Evolutionary conservation across 2,888 invertebrate genomes (phyloP).

Genomic region (Syrista parreyssii): DNA sequence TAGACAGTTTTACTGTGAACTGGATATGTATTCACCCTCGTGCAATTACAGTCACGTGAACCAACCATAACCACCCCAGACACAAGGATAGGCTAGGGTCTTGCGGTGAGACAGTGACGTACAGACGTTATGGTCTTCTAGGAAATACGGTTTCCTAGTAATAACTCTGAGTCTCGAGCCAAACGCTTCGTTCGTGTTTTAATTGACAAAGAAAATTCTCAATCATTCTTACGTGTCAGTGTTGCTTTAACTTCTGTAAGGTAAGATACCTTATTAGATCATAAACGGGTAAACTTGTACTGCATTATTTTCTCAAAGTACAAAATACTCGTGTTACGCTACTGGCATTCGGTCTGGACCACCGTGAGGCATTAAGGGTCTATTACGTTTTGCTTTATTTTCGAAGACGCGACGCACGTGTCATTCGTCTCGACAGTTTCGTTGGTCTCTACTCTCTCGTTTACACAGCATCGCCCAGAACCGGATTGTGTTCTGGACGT

Average conservation of each 20-base stretch:
- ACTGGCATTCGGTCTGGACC: background rate
- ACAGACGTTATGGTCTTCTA: background rate
- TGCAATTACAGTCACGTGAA: background rate
- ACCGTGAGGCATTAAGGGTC: background rate
- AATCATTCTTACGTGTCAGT: background rate
- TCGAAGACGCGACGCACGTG: background rate
- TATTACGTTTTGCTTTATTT: background rate
- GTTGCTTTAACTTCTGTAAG: background rate
- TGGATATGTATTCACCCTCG: background rate
- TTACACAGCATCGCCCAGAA: background rate
- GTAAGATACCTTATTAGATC: background rate
- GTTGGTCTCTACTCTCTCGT: background rate
- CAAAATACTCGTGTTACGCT: background rate
- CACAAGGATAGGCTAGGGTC: background rate
- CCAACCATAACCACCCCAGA: background rate
- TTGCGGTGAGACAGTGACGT: background rate
- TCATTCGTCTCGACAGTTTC: background rate
- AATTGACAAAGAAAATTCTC: background rate
- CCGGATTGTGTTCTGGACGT: background rate
- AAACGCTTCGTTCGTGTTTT: background rate
- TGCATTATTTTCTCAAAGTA: background rate
- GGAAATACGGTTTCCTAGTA: background rate
- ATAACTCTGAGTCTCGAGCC: background rate
- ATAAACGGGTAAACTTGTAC: background rate
- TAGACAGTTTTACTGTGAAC: background rate